Percentiles rank a stretch among this genome's conserved stretches.
Conservation (phyloP, 2,113 vertebrate species). For the Xiphophorus hellerii region DNA sequence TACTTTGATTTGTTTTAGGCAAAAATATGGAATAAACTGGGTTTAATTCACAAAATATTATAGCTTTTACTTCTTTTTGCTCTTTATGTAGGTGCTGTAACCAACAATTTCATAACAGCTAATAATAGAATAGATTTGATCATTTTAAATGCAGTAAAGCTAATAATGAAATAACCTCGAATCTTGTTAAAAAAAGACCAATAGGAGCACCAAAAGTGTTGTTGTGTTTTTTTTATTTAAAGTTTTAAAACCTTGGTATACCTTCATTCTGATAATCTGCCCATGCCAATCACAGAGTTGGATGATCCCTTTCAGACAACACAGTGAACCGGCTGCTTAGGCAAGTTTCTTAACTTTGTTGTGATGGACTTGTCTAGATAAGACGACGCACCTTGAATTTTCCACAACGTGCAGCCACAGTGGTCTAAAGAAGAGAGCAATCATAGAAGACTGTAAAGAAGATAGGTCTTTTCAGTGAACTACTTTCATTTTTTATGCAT, state of each 20-base stretch:
- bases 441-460: conserved; percentile 19
- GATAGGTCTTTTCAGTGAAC: conserved; percentile 39
- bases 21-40: neutral
- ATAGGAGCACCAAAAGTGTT: neutral
- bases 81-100: neutral
- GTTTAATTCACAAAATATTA: neutral
- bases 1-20: neutral
- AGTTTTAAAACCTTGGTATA: too few species aligned
- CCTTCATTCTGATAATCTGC: too few species aligned
- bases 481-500: conserved; percentile 52
- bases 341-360: neutral
- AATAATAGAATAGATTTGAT: neutral
- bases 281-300: too few species aligned
- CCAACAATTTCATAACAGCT: neutral
- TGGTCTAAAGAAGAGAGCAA: conserved; percentile 33
- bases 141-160: neutral
- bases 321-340: neutral
- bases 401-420: conserved; percentile 5
- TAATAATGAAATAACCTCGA: neutral
- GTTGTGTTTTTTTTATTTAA: neutral
- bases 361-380: neutral
- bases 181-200: too few species aligned
- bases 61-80: neutral
- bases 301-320: neutral
- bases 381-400: conserved; percentile 28